Evolutionary conservation across 2,888 invertebrate species (phyloP).

Genomic region (Cosmia trapezina): DNA sequence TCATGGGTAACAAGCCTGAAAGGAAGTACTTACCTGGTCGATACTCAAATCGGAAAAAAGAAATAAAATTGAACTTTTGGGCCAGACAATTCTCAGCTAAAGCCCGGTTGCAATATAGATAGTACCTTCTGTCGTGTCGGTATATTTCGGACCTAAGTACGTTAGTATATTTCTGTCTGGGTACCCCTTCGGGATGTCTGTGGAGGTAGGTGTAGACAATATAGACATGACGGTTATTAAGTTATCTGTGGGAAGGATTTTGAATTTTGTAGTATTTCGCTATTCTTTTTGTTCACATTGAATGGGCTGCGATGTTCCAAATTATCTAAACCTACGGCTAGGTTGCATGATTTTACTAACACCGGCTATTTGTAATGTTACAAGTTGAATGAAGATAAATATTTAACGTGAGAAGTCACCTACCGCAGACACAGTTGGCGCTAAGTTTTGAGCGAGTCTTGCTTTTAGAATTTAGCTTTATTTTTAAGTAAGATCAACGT

Average conservation of each 20-base stretch:
- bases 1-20: conserved; percentile 3
- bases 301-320: no score
- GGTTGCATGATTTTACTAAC: no score
- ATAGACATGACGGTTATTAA: conserved; percentile 23
- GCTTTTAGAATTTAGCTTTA: no score
- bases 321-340: no score
- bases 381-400: background rate
- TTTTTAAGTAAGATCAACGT: no score
- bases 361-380: no score
- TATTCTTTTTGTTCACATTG: no score
- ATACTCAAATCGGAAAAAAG: conserved; percentile 29
- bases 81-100: conserved; percentile 29
- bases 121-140: background rate
- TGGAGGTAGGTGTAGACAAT: conserved; percentile 5
- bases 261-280: background rate
- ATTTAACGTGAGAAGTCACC: no score
- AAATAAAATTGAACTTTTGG: conserved; percentile 47
- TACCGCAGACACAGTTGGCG: no score
- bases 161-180: conserved; percentile 12
- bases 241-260: background rate
- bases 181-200: background rate
- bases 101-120: background rate
- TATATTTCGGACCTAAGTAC: conserved; percentile 14
- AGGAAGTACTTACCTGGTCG: conserved; percentile 39
- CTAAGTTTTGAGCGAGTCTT: no score